phyloP scores from a whole-genome alignment of 1,140 invertebrate species.

The Ridgeia piscesae region DNA sequence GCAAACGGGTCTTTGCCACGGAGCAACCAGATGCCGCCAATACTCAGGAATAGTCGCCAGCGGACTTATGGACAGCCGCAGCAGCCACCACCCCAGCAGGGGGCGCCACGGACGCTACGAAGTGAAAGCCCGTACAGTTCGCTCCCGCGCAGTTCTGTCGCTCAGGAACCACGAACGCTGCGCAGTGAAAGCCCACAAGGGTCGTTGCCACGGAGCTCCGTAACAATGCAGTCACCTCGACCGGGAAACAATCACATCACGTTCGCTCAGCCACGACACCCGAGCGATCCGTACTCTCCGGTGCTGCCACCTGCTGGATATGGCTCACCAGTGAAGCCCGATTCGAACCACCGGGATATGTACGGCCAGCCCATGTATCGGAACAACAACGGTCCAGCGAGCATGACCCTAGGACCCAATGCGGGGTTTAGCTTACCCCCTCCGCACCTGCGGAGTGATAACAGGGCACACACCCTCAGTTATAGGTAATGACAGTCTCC shows the following conservation, averaged over 20 bases:
- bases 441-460: neutral
- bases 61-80: neutral
- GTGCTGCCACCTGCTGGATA: neutral
- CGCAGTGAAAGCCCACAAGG: neutral
- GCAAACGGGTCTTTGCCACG: neutral
- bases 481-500: neutral
- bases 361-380: neutral
- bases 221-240: neutral
- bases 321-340: neutral
- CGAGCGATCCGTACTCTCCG: neutral
- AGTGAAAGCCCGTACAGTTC: neutral
- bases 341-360: neutral
- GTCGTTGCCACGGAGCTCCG: neutral
- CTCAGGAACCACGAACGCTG: neutral
- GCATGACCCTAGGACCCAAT: neutral
- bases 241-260: neutral
- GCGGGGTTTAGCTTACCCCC: neutral
- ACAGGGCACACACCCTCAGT: neutral
- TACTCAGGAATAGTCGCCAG: constrained; percentile 3
- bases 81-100: neutral
- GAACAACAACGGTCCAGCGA: neutral
- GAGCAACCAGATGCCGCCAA: neutral
- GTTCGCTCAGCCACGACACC: neutral
- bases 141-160: neutral
- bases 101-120: neutral